Percentiles rank a stretch among this genome's conserved stretches.
Evolutionary conservation across 1,140 invertebrate species (phyloP).

Genomic region (Drosophila dunni): DNA sequence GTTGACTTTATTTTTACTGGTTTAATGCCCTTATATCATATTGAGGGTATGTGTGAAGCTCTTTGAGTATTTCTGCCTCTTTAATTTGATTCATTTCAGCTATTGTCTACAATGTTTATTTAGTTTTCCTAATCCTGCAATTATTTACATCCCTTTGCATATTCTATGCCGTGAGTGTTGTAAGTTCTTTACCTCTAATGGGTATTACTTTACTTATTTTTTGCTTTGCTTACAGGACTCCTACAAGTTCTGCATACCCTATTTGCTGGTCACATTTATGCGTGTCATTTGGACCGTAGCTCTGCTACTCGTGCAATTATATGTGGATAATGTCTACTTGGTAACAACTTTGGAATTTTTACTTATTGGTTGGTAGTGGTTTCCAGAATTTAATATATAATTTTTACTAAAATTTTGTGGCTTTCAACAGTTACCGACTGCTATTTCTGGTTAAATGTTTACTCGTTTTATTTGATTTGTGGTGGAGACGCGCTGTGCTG

Average conservation of each 20-base stretch:
- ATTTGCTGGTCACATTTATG: background rate
- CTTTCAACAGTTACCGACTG: background rate
- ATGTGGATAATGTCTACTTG: too few species aligned
- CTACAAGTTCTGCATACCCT: background rate
- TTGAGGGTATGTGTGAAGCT: background rate
- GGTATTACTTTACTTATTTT: background rate
- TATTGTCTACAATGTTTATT: too few species aligned
- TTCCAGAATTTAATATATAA: background rate
- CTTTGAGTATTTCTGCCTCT: too few species aligned
- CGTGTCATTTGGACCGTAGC: background rate
- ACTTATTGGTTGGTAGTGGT: background rate
- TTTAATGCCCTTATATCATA: background rate
- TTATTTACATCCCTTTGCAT: too few species aligned
- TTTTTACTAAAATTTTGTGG: background rate
- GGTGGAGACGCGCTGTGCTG: constrained; percentile 1
- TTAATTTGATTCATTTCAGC: too few species aligned
- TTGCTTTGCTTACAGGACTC: background rate
- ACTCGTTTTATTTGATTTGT: background rate
- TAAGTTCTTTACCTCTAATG: background rate
- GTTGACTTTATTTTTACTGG: background rate
- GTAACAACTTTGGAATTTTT: background rate
- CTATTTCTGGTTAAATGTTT: constrained; percentile 2
- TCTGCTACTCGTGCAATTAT: background rate
- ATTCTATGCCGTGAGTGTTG: too few species aligned
- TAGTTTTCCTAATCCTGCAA: too few species aligned